Conservation (phyloP, 2,113 vertebrate genomes). For the Alligator mississippiensis region DNA sequence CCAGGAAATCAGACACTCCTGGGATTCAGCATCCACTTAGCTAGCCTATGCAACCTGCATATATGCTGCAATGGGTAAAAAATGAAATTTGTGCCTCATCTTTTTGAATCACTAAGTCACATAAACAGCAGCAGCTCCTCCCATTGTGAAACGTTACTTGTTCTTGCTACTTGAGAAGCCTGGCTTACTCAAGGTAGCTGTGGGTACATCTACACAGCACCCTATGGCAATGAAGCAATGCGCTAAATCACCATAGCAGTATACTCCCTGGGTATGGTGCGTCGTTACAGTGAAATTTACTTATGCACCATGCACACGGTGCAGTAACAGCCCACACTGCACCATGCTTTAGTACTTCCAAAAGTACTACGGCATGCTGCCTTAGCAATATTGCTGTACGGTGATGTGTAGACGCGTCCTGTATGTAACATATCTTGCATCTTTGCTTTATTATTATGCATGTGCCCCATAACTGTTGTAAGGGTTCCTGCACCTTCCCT, state of each 20-base stretch:
- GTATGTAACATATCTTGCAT: not conserved
- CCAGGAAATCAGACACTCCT: not conserved
- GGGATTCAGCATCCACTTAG: not conserved
- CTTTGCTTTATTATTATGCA: not conserved
- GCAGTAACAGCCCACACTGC: too few relatives aligned
- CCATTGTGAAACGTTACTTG: not conserved
- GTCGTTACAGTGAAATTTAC: too few relatives aligned
- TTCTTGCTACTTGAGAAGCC: not conserved
- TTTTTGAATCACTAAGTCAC: not conserved
- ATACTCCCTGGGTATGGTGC: too few relatives aligned
- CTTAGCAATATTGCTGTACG: too few relatives aligned
- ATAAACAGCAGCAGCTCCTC: not conserved
- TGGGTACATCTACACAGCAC: too few relatives aligned
- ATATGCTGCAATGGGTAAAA: constrained; percentile 15
- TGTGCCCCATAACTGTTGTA: not conserved
- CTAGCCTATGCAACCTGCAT: not conserved
- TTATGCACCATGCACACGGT: too few relatives aligned
- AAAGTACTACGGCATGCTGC: too few relatives aligned
- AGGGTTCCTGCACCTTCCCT: not conserved
- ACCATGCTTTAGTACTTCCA: too few relatives aligned
- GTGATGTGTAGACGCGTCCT: not conserved
- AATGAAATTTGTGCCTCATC: not conserved
- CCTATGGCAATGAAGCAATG: too few relatives aligned
- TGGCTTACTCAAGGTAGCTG: not conserved
- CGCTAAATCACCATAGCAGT: too few relatives aligned